Evolutionary conservation across 1,140 invertebrate genomes (phyloP), one percentile per base, ranked within the genome.

Genomic region (Calosoma granatense): DNA sequence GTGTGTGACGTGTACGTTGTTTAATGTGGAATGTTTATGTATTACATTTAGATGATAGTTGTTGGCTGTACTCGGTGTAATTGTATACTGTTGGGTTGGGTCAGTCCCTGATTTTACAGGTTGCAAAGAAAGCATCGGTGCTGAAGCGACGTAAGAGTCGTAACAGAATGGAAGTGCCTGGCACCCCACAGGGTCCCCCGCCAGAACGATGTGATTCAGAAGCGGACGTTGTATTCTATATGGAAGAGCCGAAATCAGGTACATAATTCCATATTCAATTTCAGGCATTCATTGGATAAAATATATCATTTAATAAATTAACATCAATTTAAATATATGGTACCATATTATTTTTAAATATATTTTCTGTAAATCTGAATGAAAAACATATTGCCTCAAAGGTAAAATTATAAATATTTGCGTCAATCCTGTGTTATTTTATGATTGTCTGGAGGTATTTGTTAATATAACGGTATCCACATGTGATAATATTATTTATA

Each of bases 41-140:
- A n/a, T n/a, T n/a, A n/a, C n/a, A n/a, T 36, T 36, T 36, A 36
- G 26, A 36, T 36, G n/a, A 9, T 9, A 4, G 9, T 47, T 11
- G 9, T 4, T 47, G 41, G 9, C 3, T 47, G 17, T 47, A 17
- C 41, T 47, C 41, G 41, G 17, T 47, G 41, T 47, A 12, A 47
- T 47, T 47, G 41, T 17, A 11, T 47, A 17, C 17, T 47, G 17
- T 47, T 66, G 63, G 64, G 66, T 71, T 76, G 76, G 76, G 77
- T 77, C 76, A 81, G 78, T 81, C 79, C 74, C 74, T 83, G 64
- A 81, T 83, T 72, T 79, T 81, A 62, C 81, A 86, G 82, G 84
- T 86, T 60, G 82, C 83, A 55, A 86, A 86, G 68, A 84, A 84
- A 66, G 83, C 84, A 36, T 85, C 82, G 62, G 82, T 86, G 58